Conservation (phyloP, 2,888 invertebrate genomes). For the Epirrhoe alternata region DNA sequence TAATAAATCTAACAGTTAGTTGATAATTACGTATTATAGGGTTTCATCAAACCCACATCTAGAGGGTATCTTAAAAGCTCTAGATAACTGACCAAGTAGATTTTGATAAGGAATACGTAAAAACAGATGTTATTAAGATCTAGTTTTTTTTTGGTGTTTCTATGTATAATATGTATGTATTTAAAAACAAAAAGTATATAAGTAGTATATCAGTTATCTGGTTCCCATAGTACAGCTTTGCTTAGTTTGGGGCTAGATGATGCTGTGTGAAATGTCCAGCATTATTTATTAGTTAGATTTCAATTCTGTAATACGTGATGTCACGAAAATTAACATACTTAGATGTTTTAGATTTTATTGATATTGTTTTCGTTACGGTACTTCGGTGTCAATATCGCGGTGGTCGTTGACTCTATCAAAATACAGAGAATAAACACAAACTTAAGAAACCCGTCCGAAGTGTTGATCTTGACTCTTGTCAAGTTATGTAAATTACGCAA, state of each 20-base stretch:
- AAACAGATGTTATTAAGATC: no score
- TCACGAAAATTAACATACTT: slow-evolving; percentile 12
- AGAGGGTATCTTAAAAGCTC: neutral
- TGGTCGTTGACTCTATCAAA: slow-evolving; percentile 62
- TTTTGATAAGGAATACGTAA: neutral
- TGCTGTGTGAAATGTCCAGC: no score
- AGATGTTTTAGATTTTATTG: slow-evolving; percentile 1
- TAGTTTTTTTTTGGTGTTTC: no score
- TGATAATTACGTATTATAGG: neutral
- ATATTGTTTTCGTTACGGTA: slow-evolving; percentile 37
- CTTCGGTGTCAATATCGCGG: slow-evolving; percentile 23
- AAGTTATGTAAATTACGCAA: slow-evolving; percentile 82
- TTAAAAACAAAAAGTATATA: no score
- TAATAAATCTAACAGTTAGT: no score
- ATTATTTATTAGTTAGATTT: neutral
- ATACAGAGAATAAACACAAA: slow-evolving; percentile 60
- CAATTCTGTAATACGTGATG: neutral
- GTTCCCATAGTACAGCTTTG: no score
- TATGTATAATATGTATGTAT: no score
- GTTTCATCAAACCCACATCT: neutral
- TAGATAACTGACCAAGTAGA: neutral
- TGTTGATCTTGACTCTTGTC: slow-evolving; percentile 75
- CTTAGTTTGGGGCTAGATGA: no score
- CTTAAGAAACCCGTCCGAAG: slow-evolving; percentile 71
- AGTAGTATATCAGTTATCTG: no score